These are phyloP conservation scores for Mythimna vitellina DNA, from an alignment of 2,888 invertebrate species.

Conservation along the genomic window DNA sequence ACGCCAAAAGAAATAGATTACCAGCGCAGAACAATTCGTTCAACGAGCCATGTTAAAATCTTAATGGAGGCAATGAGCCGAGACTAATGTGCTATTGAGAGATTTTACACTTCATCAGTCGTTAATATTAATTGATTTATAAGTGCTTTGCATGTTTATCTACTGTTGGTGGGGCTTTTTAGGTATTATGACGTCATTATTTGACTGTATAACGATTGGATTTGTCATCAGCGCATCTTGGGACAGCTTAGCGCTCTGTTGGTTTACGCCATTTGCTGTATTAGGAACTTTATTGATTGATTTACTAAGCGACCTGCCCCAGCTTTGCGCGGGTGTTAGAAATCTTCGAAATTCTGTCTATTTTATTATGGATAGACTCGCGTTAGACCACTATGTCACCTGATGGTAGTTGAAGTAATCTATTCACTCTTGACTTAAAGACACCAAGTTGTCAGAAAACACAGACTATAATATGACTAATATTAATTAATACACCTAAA, in stretches of 20 bases:
- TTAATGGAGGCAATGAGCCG: conserved; percentile 65
- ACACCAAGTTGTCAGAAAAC: no score
- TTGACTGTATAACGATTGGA: background rate
- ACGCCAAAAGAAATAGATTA: conserved; percentile 40
- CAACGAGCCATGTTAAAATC: conserved; percentile 58
- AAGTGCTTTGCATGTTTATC: conserved; percentile 31
- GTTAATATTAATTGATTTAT: conserved; percentile 53
- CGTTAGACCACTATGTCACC: no score
- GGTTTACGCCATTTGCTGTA: background rate
- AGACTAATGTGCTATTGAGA: conserved; percentile 62
- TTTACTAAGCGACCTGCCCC: no score
- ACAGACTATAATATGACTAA: no score
- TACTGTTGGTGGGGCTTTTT: background rate
- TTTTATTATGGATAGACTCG: no score
- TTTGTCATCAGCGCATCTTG: conserved; percentile 15
- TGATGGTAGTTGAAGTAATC: no score
- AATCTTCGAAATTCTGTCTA: no score
- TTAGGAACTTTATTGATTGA: background rate
- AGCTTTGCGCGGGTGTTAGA: no score
- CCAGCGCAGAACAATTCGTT: conserved; percentile 51
- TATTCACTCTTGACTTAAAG: no score
- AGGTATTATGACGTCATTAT: background rate
- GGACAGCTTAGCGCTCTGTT: background rate
- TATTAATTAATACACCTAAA: no score
- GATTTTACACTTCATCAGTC: conserved; percentile 59